Percentiles rank a stretch among this genome's conserved stretches.
These are phyloP conservation scores for Cheirogaleus major DNA, from an alignment of 2,797 vertebrate species.

Conservation along the genomic window DNA sequence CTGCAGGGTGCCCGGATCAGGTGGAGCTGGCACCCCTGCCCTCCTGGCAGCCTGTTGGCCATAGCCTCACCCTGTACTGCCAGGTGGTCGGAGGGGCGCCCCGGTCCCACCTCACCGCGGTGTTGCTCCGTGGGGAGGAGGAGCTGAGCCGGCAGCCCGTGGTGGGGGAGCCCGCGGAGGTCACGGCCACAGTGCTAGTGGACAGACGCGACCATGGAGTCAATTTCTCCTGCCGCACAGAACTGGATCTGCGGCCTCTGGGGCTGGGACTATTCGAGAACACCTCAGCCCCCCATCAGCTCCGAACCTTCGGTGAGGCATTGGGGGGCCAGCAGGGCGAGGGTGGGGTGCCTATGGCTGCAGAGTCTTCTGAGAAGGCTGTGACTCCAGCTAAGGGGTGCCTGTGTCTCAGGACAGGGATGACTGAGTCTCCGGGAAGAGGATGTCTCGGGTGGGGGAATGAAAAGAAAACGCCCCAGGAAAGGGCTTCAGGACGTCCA, in stretches of 20 bases:
- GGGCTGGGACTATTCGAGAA: neutral
- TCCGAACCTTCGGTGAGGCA: slow-evolving; percentile 65
- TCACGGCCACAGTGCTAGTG: accelerated
- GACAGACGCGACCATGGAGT: neutral
- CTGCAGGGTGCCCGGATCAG: neutral
- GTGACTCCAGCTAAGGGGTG: too few species aligned
- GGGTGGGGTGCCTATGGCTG: neutral
- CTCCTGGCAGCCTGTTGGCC: neutral
- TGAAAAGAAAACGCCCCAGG: neutral
- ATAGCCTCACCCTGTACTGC: slow-evolving; percentile 44
- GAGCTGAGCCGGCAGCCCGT: neutral
- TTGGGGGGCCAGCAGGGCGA: neutral
- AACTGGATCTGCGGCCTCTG: slow-evolving; percentile 51
- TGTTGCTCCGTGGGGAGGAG: neutral
- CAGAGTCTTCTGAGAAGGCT: neutral
- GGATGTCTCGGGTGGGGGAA: neutral
- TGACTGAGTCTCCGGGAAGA: neutral
- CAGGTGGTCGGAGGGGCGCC: neutral
- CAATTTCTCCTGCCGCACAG: slow-evolving; percentile 49
- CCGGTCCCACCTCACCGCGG: neutral
- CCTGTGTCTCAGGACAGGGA: neutral
- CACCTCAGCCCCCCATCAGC: neutral
- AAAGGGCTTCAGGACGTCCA: neutral
- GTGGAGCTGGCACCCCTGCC: slow-evolving; percentile 21
- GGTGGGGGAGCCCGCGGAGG: accelerated